Evolutionary conservation across 2,113 vertebrate genomes (phyloP).

Genomic region (Sula dactylatra): DNA sequence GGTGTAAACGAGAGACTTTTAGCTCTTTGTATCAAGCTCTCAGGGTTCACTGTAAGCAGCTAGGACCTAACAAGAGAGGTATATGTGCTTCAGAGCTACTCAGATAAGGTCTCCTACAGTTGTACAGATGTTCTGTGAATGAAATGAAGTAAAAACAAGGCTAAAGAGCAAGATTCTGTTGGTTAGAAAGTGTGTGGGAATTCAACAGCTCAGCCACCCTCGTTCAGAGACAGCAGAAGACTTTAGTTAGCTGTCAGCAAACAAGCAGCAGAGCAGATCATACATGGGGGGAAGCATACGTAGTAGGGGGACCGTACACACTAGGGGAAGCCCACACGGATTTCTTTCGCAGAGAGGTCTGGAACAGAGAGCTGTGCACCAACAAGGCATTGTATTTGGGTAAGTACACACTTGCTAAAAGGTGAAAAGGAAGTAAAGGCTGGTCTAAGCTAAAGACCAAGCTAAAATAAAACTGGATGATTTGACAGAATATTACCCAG

Average conservation of each 20-base stretch:
- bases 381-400: background rate
- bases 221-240: background rate
- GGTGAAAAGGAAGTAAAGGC: background rate
- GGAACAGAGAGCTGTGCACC: background rate
- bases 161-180: background rate
- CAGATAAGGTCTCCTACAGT: background rate
- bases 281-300: accelerated
- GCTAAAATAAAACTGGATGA: background rate
- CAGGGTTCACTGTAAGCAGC: background rate
- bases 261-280: background rate
- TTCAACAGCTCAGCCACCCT: background rate
- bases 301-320: accelerated
- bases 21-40: background rate
- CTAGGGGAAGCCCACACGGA: accelerated
- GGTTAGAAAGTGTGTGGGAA: background rate
- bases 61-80: background rate
- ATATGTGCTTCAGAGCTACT: background rate
- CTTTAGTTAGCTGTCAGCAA: background rate
- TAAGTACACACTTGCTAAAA: background rate
- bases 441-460: background rate
- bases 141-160: background rate
- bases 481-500: background rate
- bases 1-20: background rate
- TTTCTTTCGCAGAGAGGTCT: background rate
- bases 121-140: background rate